These are phyloP conservation scores for Microtus ochrogaster DNA, from an alignment of 2,113 vertebrate species.

Conservation along the genomic window DNA sequence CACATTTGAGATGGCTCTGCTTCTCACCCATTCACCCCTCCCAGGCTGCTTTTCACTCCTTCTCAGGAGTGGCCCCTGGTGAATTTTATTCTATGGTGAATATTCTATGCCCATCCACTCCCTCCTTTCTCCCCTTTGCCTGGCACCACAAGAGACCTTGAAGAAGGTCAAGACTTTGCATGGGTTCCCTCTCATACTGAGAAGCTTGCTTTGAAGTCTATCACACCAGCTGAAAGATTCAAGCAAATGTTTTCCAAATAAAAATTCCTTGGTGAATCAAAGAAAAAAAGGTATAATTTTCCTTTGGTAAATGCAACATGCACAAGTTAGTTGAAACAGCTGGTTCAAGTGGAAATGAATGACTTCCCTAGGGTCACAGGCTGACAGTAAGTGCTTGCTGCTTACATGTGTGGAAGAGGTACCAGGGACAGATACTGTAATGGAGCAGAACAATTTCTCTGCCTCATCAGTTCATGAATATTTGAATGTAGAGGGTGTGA, in stretches of 20 bases:
- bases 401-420: constrained; percentile 67
- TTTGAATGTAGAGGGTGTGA: constrained; percentile 74
- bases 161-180: constrained; percentile 47
- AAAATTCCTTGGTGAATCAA: constrained; percentile 64
- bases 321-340: constrained; percentile 77
- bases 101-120: neutral
- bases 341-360: constrained; percentile 79
- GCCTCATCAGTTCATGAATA: constrained; percentile 78
- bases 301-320: constrained; percentile 70
- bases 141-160: constrained; percentile 9
- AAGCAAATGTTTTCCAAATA: constrained; percentile 71
- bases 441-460: constrained; percentile 75
- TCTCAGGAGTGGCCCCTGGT: neutral
- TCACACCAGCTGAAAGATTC: constrained; percentile 61
- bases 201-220: constrained; percentile 51
- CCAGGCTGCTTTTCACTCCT: neutral
- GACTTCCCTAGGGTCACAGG: constrained; percentile 77
- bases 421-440: constrained; percentile 67
- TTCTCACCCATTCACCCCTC: neutral
- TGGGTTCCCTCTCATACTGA: constrained; percentile 44
- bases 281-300: constrained; percentile 69
- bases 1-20: neutral
- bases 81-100: neutral
- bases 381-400: constrained; percentile 76
- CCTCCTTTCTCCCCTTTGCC: neutral